These are phyloP conservation scores for Drosophila subquinaria DNA, from an alignment of 2,888 invertebrate genomes.

Conservation along the genomic window DNA sequence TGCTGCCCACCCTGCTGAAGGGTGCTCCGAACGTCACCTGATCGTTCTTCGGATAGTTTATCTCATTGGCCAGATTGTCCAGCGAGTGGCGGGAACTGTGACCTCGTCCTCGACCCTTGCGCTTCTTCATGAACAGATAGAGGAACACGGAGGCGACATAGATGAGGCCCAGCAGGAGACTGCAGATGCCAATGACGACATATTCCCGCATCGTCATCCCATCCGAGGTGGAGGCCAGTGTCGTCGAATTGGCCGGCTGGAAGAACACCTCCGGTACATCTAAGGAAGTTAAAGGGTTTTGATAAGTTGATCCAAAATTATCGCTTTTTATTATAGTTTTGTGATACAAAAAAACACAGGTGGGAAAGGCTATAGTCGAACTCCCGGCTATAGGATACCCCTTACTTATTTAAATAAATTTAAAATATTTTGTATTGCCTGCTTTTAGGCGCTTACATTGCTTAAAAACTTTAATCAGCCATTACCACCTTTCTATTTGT, in stretches of 20 bases:
- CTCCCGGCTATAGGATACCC: no score
- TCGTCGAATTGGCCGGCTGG: constrained; percentile 86
- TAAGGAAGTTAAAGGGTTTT: constrained; percentile 70
- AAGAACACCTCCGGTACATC: constrained; percentile 93
- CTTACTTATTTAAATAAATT: no score
- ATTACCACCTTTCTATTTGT: no score
- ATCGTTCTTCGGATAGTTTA: constrained; percentile 86
- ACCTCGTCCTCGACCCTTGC: constrained; percentile 84
- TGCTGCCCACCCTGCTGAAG: constrained; percentile 84
- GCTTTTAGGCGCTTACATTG: no score
- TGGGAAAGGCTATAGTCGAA: no score
- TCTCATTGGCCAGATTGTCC: constrained; percentile 84
- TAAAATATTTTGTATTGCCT: no score
- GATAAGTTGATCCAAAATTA: no score
- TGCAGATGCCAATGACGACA: constrained; percentile 93
- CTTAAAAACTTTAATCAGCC: no score
- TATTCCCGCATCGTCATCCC: constrained; percentile 92
- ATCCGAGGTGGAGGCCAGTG: constrained; percentile 86
- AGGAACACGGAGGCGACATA: constrained; percentile 94
- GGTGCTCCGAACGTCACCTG: constrained; percentile 85
- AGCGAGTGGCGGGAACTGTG: constrained; percentile 82
- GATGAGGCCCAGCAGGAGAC: constrained; percentile 93
- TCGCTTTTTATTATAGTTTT: no score
- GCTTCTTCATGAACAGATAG: constrained; percentile 91
- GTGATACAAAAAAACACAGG: no score